Conservation (phyloP, 2,888 invertebrate genomes). For the Hylaea fasciaria region DNA sequence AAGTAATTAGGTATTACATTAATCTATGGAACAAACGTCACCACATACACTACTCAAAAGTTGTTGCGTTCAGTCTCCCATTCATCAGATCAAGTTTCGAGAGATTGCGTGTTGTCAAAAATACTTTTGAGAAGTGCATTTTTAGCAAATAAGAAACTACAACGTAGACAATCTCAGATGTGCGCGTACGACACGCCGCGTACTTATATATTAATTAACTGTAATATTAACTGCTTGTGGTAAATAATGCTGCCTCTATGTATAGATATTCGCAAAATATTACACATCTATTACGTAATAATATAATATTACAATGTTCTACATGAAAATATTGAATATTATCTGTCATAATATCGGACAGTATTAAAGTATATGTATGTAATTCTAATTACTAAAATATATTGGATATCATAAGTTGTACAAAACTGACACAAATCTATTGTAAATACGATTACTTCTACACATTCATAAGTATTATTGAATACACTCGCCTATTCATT, state of each 20-base stretch:
- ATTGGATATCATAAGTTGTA: conserved; percentile 41
- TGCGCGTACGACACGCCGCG: conserved; percentile 59
- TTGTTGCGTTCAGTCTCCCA: conserved; percentile 52
- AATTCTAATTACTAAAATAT: conserved; percentile 36
- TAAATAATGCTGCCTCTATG: conserved; percentile 80
- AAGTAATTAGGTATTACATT: neutral
- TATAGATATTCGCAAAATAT: conserved; percentile 82
- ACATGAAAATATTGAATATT: conserved; percentile 56
- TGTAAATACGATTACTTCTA: conserved; percentile 16
- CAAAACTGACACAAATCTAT: conserved; percentile 14
- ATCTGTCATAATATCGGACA: conserved; percentile 8
- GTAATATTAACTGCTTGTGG: conserved; percentile 60
- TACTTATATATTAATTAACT: conserved; percentile 59
- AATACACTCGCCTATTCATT: conserved; percentile 3
- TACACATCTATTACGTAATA: conserved; percentile 64
- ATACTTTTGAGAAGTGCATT: conserved; percentile 41
- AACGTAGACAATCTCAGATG: conserved; percentile 49
- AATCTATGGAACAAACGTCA: conserved; percentile 27
- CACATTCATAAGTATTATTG: conserved; percentile 17
- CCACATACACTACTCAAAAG: conserved; percentile 51
- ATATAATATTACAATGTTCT: conserved; percentile 59
- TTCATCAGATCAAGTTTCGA: conserved; percentile 56
- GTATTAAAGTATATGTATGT: conserved; percentile 21
- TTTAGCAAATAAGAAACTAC: conserved; percentile 23
- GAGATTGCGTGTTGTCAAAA: conserved; percentile 50